Conservation (phyloP, 2,888 invertebrate genomes). For the Temnothorax unifasciatus region DNA sequence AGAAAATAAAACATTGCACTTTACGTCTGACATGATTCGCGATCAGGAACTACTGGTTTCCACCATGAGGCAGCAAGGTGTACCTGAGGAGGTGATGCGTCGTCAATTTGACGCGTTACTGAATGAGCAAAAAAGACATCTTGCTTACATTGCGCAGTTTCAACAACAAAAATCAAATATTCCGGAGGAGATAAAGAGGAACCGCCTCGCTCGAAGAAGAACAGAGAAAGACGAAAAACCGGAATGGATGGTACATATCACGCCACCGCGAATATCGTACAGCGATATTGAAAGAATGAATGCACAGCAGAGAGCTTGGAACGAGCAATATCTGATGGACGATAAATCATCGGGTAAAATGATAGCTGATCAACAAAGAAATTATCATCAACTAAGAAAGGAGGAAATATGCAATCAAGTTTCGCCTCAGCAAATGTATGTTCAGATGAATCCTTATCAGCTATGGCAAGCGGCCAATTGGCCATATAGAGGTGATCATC, state of each 20-base stretch:
- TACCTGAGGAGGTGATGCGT: constrained; percentile 79
- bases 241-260: constrained; percentile 82
- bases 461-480: constrained; percentile 37
- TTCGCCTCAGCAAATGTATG: constrained; percentile 15
- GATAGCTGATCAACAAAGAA: constrained; percentile 16
- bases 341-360: neutral
- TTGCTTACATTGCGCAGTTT: constrained; percentile 70
- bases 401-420: neutral
- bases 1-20: constrained; percentile 67
- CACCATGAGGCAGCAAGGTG: constrained; percentile 80
- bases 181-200: constrained; percentile 2
- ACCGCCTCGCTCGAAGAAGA: constrained; percentile 36
- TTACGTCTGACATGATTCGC: constrained; percentile 79
- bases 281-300: constrained; percentile 62
- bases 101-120: constrained; percentile 81
- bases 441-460: constrained; percentile 48
- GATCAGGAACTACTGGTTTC: constrained; percentile 81
- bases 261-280: constrained; percentile 78
- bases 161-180: constrained; percentile 50
- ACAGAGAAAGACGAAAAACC: constrained; percentile 77
- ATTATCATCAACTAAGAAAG: neutral
- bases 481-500: constrained; percentile 16
- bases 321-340: neutral
- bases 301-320: neutral
- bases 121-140: constrained; percentile 79